Evolutionary conservation across 2,888 invertebrate genomes (phyloP), one percentile per base, ranked within the genome.

Genomic region (Leuctra nigra): DNA sequence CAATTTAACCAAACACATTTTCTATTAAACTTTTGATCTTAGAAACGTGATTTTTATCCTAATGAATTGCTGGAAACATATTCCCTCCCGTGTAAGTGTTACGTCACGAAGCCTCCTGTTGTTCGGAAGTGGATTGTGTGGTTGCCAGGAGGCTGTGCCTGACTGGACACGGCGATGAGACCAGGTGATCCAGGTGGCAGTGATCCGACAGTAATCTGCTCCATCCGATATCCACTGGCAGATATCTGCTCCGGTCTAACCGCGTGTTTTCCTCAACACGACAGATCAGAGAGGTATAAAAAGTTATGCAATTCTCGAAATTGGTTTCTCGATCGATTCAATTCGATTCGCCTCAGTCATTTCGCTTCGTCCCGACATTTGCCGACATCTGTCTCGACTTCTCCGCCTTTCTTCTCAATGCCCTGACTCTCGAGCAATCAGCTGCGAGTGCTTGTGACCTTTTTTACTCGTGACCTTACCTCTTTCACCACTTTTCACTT

Each of bases 261-360:
- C 29, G 29, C 29, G n/a, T n/a, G n/a, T 11, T 44, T 44, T 44
- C n/a, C 23, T 23, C 44, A 20, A 44, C 44, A 23, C 44, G n/a
- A 13, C 3, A 4, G 23, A n/a, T 23, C n/a, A 14, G 23, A 44
- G 39, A 11, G 39, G 39, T 18, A 47, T 50, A 50, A 50, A 50
- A 48, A 50, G 16, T 35, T 50, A 33, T 33, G 33, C 50, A 29
- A 50, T 50, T 20, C 50, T 13, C 11, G 50, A 50, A 33, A 50
- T 50, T 50, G 50, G 50, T 20, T 50, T 22, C 20, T 9, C 44
- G 35, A 35, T 20, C 35, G 33, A 18, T 16, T 18, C 18, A n/a
- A n/a, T 18, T 41, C 18, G 11, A 18, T 41, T 16, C 18, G 41
- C 20, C 41, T 16, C 41, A 41, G 18, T 41, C 41, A 41, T 41